Evolutionary conservation across 1,140 invertebrate species (phyloP), one percentile per base, ranked within the genome.

Genomic region (Bombus superbus): DNA sequence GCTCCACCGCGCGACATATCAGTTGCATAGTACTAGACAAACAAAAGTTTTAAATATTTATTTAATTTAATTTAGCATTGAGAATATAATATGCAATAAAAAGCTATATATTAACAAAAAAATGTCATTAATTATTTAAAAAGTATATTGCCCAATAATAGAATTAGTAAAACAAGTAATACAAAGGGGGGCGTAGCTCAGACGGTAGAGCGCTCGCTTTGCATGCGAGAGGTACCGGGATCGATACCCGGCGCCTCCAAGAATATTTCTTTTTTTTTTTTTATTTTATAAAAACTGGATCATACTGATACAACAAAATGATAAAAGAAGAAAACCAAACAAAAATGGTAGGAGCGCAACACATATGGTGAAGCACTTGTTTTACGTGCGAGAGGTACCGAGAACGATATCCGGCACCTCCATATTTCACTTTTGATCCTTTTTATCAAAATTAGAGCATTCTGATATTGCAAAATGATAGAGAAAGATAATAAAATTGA

Each of bases 121-220:
- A 38, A 35, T 0, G 0, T 32, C 10, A 68, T 35, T 0, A 68
- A 38, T 25, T 3, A 68, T 22, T 22, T 68, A 22, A 38, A 1
- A 35, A 18, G 3, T 38, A 68, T 38, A 68, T 25, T 66, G 1
- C 0, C 0, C 0, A 18, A 10, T 38, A 25, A 35, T 0, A 32
- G 0, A 0, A 68, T 25, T 10, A 35, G 5, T 42, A 28, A 28
- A 38, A 38, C 0, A 28, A 13, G 18, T 2, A 5, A 18, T 10
- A 13, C 1, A 18, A 62, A 28, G 25, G 74, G 74, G 82, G 82
- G 74, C 74, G 96, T 97, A 97, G 97, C 97, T 97, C 97, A 97
- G 96, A 97, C 97, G 97, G 97, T 97, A 97, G 97, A 97, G 97
- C 97, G 97, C 97, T 97, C 97, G 97, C 97, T 97, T 97, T 97